These are phyloP conservation scores for Coracopsis vasa DNA, from an alignment of 2,113 vertebrate genomes.

Conservation along the genomic window DNA sequence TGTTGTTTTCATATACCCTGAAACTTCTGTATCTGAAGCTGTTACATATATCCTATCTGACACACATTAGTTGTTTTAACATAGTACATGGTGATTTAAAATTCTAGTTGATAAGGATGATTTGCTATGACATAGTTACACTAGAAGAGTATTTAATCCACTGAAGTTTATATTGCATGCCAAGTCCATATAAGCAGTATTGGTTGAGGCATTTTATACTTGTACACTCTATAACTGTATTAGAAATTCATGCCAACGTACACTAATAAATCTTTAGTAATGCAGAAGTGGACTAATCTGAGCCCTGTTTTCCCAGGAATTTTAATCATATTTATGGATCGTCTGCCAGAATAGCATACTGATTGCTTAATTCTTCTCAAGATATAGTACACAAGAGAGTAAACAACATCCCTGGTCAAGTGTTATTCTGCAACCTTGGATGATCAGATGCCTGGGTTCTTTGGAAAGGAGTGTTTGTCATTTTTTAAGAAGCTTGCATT, in stretches of 20 bases:
- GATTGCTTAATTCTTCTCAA: constrained; percentile 4
- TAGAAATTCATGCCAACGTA: background rate
- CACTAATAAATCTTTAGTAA: background rate
- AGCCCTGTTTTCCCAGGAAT: background rate
- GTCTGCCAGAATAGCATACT: background rate
- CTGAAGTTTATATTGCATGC: background rate
- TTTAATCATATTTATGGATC: background rate
- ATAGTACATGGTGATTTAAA: constrained; percentile 7
- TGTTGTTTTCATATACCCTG: background rate
- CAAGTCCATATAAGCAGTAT: background rate
- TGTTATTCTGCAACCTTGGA: background rate
- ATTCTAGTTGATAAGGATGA: background rate
- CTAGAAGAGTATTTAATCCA: background rate
- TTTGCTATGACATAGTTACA: background rate
- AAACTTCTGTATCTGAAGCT: background rate
- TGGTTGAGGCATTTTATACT: background rate
- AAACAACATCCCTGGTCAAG: background rate
- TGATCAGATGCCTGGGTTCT: background rate
- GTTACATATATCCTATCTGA: background rate
- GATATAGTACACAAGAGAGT: background rate
- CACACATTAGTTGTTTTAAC: background rate
- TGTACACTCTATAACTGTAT: background rate
- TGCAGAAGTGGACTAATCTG: background rate
- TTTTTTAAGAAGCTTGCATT: background rate
- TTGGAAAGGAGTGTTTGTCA: too few relatives aligned